A percentile compares a stretch with the other conserved stretches of the same genome.
phyloP scores from a whole-genome alignment of 2,797 vertebrate species.

The Todus mexicanus region DNA sequence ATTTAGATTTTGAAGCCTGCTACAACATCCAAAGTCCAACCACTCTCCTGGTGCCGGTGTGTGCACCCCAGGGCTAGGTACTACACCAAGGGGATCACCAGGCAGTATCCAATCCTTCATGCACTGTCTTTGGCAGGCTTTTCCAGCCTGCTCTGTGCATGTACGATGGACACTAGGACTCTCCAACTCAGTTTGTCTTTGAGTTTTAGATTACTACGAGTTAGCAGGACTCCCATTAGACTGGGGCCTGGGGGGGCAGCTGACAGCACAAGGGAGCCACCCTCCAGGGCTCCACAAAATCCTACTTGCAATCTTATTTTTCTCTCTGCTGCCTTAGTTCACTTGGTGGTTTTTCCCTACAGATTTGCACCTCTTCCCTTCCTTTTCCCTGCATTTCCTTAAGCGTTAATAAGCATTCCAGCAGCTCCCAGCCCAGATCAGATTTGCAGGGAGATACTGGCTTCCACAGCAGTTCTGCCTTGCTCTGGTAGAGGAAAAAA shows the following conservation, averaged over 20 bases:
- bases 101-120: neutral
- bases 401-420: neutral
- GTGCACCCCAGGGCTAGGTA: neutral
- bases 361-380: neutral
- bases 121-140: rapidly evolving
- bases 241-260: neutral
- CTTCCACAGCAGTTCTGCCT: neutral
- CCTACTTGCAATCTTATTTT: neutral
- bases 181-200: neutral
- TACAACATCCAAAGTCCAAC: neutral
- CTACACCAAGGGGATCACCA: neutral
- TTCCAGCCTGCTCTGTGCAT: neutral
- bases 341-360: neutral
- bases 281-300: neutral
- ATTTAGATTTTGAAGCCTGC: neutral
- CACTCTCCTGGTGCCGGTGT: neutral
- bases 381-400: neutral
- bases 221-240: neutral
- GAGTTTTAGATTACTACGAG: neutral
- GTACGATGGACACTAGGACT: neutral
- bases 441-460: neutral
- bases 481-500: neutral
- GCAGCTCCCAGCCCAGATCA: neutral
- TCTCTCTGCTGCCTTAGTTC: neutral
- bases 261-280: neutral